phyloP scores from a whole-genome alignment of 2,888 invertebrate genomes.

The Oscheius sp. region DNA sequence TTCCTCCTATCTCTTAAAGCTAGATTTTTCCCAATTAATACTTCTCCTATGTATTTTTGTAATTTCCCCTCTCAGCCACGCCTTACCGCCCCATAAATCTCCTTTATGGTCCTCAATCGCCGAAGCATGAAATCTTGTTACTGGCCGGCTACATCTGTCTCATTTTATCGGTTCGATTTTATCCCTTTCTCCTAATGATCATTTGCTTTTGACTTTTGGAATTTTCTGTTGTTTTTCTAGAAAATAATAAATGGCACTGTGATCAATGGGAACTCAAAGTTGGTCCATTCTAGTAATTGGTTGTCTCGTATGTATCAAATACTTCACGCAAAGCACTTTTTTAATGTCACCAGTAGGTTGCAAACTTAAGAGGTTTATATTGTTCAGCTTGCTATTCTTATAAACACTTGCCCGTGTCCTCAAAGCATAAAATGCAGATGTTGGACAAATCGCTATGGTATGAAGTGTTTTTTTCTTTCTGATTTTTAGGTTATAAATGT shows the following conservation, averaged over 20 bases:
- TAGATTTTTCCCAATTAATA: too few relatives aligned
- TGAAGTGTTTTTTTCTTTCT: not conserved
- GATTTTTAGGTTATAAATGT: not conserved
- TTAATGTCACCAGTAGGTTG: not conserved
- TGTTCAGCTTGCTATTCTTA: not conserved
- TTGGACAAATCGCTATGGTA: not conserved
- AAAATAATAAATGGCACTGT: too few relatives aligned
- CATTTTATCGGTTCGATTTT: not conserved
- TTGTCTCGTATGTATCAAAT: not conserved
- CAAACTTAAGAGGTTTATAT: too few relatives aligned
- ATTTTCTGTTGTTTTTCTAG: not conserved
- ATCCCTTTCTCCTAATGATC: not conserved
- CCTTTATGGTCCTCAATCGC: not conserved
- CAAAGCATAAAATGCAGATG: not conserved
- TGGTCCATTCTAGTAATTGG: not conserved
- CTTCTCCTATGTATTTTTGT: too few relatives aligned
- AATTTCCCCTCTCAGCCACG: too few relatives aligned
- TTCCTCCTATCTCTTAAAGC: too few relatives aligned
- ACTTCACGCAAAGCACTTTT: not conserved
- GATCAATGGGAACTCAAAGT: too few relatives aligned
- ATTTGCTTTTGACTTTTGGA: not conserved
- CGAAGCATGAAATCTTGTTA: slow-evolving; percentile 3
- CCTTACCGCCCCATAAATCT: not conserved
- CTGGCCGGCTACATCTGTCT: not conserved
- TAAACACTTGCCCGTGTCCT: not conserved